phyloP scores from a whole-genome alignment of 2,113 vertebrate species.

The Rostratula benghalensis region DNA sequence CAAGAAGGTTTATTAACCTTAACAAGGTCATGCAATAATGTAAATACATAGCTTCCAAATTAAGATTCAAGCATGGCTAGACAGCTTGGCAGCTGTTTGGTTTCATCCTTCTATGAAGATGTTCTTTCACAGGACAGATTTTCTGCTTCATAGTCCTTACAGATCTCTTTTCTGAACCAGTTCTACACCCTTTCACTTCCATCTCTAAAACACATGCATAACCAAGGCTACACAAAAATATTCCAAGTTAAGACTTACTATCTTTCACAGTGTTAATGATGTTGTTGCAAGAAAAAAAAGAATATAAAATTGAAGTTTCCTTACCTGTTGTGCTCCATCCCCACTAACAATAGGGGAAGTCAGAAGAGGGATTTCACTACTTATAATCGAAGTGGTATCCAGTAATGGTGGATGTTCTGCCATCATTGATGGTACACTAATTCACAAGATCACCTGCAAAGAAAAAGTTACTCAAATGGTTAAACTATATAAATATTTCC shows the following conservation, averaged over 20 bases:
- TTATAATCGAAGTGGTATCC: slow-evolving; percentile 91
- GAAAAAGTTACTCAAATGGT: slow-evolving; percentile 4
- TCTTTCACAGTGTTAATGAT: neutral
- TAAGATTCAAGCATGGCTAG: neutral
- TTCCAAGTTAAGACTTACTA: neutral
- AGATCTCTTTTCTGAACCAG: neutral
- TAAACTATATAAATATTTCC: neutral
- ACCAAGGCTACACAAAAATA: neutral
- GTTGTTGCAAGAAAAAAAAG: neutral
- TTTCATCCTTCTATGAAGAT: neutral
- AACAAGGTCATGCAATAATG: neutral
- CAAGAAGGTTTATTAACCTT: neutral
- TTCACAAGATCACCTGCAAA: slow-evolving; percentile 69
- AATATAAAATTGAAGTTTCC: neutral
- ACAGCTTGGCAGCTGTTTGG: neutral
- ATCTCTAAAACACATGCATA: neutral
- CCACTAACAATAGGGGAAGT: slow-evolving; percentile 91
- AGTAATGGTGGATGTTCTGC: slow-evolving; percentile 94
- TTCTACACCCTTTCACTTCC: neutral
- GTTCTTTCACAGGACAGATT: neutral
- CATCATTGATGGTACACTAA: slow-evolving; percentile 91
- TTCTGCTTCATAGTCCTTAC: neutral
- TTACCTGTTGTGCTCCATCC: slow-evolving; percentile 96
- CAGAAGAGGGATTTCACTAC: slow-evolving; percentile 90
- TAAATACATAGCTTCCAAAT: neutral